Percentiles rank a stretch among this genome's conserved stretches.
These are phyloP conservation scores for Chaetodon trifascialis DNA, from an alignment of 2,113 vertebrate species.

Conservation along the genomic window DNA sequence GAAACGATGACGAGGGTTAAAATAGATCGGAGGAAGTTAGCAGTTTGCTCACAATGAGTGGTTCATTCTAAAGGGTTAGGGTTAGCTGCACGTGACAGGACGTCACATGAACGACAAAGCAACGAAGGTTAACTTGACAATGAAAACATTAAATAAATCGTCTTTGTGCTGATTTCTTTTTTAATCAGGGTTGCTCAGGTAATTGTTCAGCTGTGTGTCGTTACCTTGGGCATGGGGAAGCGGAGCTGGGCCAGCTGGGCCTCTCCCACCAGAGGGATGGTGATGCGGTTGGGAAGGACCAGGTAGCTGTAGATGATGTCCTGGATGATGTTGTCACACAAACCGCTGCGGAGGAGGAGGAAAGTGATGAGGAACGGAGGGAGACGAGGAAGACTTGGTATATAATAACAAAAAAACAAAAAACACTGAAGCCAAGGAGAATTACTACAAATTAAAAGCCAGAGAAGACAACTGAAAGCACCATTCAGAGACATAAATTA, in stretches of 20 bases:
- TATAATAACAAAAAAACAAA: too few species aligned
- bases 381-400: background rate
- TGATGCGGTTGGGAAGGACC: conserved; percentile 95
- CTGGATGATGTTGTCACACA: conserved; percentile 93
- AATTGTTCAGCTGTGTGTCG: too few species aligned
- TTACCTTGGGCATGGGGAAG: conserved; percentile 95
- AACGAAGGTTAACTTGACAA: too few species aligned
- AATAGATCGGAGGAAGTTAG: background rate
- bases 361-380: background rate
- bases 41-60: background rate
- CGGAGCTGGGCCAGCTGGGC: conserved; percentile 89
- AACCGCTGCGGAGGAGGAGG: conserved; percentile 82
- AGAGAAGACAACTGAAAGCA: too few species aligned
- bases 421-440: too few species aligned
- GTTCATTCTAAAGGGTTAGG: too few species aligned
- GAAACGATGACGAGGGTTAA: background rate
- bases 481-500: too few species aligned
- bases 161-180: too few species aligned
- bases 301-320: conserved; percentile 94
- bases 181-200: too few species aligned
- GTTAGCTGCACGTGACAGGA: background rate
- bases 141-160: too few species aligned
- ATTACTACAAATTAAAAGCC: background rate
- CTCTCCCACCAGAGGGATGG: conserved; percentile 93
- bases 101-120: background rate